These are phyloP conservation scores for Micromesistius poutassou DNA, from an alignment of 2,797 vertebrate species.

Conservation along the genomic window DNA sequence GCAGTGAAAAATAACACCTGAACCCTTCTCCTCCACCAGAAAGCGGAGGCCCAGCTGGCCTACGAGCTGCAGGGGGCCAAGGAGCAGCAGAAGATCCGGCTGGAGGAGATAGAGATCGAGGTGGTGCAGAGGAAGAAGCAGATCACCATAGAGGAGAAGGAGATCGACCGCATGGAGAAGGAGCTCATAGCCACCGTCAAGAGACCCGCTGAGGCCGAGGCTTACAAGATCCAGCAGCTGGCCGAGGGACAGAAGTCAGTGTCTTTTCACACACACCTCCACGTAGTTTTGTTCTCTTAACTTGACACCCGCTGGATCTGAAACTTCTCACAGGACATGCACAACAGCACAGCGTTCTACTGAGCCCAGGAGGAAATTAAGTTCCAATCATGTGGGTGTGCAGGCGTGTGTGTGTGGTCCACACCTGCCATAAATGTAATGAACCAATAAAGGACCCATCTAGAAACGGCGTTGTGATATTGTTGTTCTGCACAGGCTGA, in stretches of 20 bases:
- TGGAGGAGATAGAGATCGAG: slow-evolving; percentile 86
- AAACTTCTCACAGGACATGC: background rate
- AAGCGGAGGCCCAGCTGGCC: slow-evolving; percentile 89
- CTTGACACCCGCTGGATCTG: background rate
- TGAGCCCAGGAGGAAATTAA: no score
- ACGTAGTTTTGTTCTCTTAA: background rate
- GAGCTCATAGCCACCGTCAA: slow-evolving; percentile 82
- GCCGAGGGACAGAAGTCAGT: slow-evolving; percentile 85
- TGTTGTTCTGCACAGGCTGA: slow-evolving; percentile 63
- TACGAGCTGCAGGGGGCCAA: slow-evolving; percentile 92
- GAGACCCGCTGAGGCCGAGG: slow-evolving; percentile 85
- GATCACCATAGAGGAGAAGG: slow-evolving; percentile 86
- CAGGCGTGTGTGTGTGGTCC: background rate
- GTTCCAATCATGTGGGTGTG: no score
- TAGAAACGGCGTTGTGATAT: background rate
- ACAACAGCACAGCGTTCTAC: background rate
- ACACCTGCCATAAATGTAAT: no score
- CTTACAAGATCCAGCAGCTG: slow-evolving; percentile 82
- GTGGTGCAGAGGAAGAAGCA: slow-evolving; percentile 87
- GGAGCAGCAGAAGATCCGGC: slow-evolving; percentile 88
- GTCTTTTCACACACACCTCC: background rate
- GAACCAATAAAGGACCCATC: background rate
- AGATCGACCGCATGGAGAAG: slow-evolving; percentile 79
- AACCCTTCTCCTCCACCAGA: slow-evolving; percentile 64
- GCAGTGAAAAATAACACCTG: background rate